A percentile compares a stretch with the other conserved stretches of the same genome.
phyloP scores from a whole-genome alignment of 2,113 vertebrate genomes.

The Tupaia chinensis region DNA sequence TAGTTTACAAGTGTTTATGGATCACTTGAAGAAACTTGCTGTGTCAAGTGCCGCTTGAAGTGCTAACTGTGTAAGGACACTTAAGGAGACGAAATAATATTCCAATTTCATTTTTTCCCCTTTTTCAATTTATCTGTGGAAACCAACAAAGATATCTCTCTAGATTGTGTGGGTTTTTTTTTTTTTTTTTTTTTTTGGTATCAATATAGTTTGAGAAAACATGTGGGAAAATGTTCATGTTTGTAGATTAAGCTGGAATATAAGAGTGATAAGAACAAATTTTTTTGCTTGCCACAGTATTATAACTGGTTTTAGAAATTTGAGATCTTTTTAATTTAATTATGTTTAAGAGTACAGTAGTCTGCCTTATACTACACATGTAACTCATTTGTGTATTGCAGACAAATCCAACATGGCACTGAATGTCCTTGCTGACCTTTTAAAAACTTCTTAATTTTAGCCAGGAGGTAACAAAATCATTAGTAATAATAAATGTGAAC shows the following conservation, averaged over 20 bases:
- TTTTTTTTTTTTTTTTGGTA: not conserved
- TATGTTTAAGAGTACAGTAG: conserved; percentile 73
- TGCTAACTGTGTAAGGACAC: conserved; percentile 61
- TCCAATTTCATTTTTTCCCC: conserved; percentile 72
- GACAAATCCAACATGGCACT: conserved; percentile 77
- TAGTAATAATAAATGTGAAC: conserved; percentile 68
- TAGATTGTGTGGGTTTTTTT: not conserved
- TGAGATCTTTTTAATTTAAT: conserved; percentile 76
- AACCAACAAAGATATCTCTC: conserved; percentile 52
- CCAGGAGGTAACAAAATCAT: conserved; percentile 78
- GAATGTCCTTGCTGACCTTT: conserved; percentile 67
- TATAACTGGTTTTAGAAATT: conserved; percentile 78
- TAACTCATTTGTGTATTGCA: conserved; percentile 71
- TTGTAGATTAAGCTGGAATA: conserved; percentile 79
- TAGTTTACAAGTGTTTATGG: conserved; percentile 99
- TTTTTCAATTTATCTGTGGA: conserved; percentile 65
- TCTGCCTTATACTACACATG: conserved; percentile 73
- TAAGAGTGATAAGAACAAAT: conserved; percentile 80
- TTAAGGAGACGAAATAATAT: conserved; percentile 73
- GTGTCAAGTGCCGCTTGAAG: conserved; percentile 96
- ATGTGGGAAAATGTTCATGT: conserved; percentile 66
- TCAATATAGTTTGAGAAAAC: conserved; percentile 65
- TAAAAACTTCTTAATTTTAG: conserved; percentile 76
- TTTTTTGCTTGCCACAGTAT: conserved; percentile 81
- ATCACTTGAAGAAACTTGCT: conserved; percentile 98